phyloP scores from a whole-genome alignment of 2,113 vertebrate genomes.

The Melanotaenia duboulayi region DNA sequence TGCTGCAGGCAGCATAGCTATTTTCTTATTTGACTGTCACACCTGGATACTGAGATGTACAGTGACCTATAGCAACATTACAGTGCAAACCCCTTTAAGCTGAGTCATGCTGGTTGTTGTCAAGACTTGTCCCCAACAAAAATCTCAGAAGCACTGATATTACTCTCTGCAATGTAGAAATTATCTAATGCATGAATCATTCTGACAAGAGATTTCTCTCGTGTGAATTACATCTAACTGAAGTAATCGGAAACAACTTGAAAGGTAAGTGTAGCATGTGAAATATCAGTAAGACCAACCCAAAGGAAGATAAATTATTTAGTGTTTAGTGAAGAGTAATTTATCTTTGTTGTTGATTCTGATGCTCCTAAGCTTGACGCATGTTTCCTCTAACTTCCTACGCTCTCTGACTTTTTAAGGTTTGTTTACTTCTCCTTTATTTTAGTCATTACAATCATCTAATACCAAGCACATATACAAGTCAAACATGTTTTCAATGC shows the following conservation, averaged over 20 bases:
- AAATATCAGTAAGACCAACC: conserved; percentile 24
- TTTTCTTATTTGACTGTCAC: conserved; percentile 46
- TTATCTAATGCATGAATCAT: conserved; percentile 14
- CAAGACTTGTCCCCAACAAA: conserved; percentile 37
- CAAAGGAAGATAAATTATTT: conserved; percentile 1
- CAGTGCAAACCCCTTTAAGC: conserved; percentile 23
- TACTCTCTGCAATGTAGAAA: neutral
- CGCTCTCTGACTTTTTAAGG: neutral
- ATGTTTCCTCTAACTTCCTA: neutral
- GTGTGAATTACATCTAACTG: neutral
- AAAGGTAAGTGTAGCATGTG: conserved; percentile 28
- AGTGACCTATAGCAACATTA: conserved; percentile 55
- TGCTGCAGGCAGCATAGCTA: conserved; percentile 50
- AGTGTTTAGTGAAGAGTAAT: too few relatives aligned
- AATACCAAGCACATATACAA: too few relatives aligned
- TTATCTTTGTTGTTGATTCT: conserved; percentile 5
- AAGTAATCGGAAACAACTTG: neutral
- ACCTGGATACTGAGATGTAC: conserved; percentile 58
- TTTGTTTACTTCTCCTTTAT: conserved; percentile 30
- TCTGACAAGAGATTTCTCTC: neutral
- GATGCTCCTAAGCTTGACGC: neutral
- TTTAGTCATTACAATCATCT: conserved; percentile 41
- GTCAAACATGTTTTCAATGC: neutral
- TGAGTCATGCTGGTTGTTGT: conserved; percentile 46
- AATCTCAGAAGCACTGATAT: conserved; percentile 22